Percentiles rank a stretch among this genome's conserved stretches.
These are phyloP conservation scores for Anas flavirostris DNA, from an alignment of 2,797 vertebrate genomes.

Conservation along the genomic window DNA sequence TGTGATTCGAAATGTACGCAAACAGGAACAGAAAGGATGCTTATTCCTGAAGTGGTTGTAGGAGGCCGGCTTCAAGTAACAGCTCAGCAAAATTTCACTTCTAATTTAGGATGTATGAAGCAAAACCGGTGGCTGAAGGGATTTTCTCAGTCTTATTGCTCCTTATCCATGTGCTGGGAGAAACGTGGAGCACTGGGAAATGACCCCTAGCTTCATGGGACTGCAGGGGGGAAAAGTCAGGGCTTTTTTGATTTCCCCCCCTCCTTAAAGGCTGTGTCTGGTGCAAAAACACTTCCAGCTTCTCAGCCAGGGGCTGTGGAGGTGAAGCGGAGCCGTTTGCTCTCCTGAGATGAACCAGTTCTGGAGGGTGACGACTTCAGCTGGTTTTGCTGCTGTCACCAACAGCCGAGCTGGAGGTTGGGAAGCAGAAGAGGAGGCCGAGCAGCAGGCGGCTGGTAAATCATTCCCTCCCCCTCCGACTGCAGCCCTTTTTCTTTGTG, in stretches of 20 bases:
- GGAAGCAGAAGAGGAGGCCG: neutral
- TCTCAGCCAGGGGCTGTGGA: neutral
- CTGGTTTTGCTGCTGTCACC: neutral
- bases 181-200: rapidly evolving
- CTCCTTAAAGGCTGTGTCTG: neutral
- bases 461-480: neutral
- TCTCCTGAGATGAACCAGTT: neutral
- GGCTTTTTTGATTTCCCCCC: neutral
- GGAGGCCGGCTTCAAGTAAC: neutral
- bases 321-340: neutral
- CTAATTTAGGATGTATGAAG: neutral
- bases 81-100: rapidly evolving
- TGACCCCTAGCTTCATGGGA: neutral
- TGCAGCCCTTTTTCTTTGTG: neutral
- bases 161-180: neutral
- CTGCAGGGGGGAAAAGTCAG: neutral
- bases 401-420: neutral
- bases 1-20: neutral
- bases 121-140: neutral
- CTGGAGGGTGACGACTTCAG: neutral
- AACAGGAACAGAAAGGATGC: neutral
- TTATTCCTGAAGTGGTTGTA: neutral
- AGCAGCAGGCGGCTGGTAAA: neutral
- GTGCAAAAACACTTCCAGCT: neutral
- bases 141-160: neutral